A percentile compares a stretch with the other conserved stretches of the same genome.
These are phyloP conservation scores for Melanchra persicariae DNA, from an alignment of 2,888 invertebrate species.

Conservation along the genomic window DNA sequence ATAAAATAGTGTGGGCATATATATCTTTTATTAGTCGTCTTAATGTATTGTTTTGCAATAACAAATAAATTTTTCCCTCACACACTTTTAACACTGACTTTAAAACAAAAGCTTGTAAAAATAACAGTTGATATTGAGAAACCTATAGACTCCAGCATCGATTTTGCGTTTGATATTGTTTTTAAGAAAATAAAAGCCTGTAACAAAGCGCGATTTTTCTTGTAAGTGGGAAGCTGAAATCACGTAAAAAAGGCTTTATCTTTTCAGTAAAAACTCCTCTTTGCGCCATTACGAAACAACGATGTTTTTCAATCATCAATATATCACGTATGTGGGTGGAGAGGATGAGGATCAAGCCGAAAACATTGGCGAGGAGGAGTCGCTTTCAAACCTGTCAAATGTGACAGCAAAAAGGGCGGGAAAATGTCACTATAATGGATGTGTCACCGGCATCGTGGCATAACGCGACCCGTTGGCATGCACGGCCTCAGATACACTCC, in stretches of 20 bases:
- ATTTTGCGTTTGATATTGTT: background rate
- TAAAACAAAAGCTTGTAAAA: background rate
- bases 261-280: slow-evolving; percentile 54
- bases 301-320: slow-evolving; percentile 71
- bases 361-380: slow-evolving; percentile 88
- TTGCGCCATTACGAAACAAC: slow-evolving; percentile 55
- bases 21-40: slow-evolving; percentile 12
- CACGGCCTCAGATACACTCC: slow-evolving; percentile 80
- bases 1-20: slow-evolving; percentile 35
- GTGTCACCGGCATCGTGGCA: slow-evolving; percentile 88
- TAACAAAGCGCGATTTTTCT: background rate
- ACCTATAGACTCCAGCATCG: background rate
- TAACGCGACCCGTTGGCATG: slow-evolving; percentile 84
- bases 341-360: slow-evolving; percentile 77
- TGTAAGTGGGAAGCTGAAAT: slow-evolving; percentile 59
- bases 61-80: too few relatives aligned
- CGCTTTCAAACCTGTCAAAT: slow-evolving; percentile 89
- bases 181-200: background rate
- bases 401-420: slow-evolving; percentile 90
- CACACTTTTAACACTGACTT: too few relatives aligned
- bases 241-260: slow-evolving; percentile 54
- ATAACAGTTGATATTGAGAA: background rate
- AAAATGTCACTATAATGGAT: slow-evolving; percentile 90
- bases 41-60: too few relatives aligned
- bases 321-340: slow-evolving; percentile 73